Evolutionary conservation across 2,797 vertebrate species (phyloP).

Genomic region (Thaleichthys pacificus): DNA sequence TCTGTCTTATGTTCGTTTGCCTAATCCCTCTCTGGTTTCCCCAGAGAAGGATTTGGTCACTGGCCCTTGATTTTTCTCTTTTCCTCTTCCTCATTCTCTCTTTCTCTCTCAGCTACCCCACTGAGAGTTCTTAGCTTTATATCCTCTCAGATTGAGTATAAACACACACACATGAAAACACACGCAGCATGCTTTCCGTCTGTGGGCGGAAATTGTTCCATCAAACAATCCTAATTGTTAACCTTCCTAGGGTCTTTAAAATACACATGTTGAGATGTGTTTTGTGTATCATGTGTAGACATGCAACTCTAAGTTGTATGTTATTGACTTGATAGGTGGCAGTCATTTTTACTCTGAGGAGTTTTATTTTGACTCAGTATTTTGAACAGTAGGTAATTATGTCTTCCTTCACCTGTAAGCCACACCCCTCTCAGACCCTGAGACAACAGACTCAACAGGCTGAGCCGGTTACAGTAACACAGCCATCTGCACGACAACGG

Average conservation of each 20-base stretch:
- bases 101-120: constrained; percentile 19
- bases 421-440: background rate
- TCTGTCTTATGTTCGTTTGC: background rate
- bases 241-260: too few relatives aligned
- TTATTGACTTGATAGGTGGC: too few relatives aligned
- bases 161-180: constrained; percentile 9
- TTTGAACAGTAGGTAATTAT: background rate
- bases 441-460: constrained; percentile 32
- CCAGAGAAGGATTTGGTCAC: background rate
- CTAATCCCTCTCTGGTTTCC: background rate
- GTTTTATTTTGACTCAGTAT: too few relatives aligned
- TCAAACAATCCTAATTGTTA: background rate
- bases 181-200: too few relatives aligned
- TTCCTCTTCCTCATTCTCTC: background rate
- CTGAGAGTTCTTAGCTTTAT: constrained; percentile 12
- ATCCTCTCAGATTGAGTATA: constrained; percentile 40
- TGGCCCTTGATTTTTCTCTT: too few relatives aligned
- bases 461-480: constrained; percentile 31
- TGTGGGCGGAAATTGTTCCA: too few relatives aligned
- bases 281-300: too few relatives aligned
- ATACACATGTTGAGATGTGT: too few relatives aligned
- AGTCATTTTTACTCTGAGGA: too few relatives aligned
- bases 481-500: constrained; percentile 20
- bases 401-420: constrained; percentile 5
- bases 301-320: too few relatives aligned